Evolutionary conservation across 2,113 vertebrate genomes (phyloP), one percentile per base, ranked within the genome.

Genomic region (Cairina moschata): DNA sequence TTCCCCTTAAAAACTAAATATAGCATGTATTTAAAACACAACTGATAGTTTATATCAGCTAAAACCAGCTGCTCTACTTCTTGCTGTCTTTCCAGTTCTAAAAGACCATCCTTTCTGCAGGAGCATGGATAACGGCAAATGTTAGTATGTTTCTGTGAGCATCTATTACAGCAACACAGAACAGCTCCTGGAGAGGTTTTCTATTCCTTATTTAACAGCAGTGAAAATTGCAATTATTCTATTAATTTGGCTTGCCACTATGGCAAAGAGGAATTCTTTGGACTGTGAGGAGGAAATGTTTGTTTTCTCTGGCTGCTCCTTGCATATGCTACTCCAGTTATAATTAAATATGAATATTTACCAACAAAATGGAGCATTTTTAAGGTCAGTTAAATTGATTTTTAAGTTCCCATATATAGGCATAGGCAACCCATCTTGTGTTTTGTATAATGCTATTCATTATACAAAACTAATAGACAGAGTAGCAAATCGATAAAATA

Each of bases 131-230:
- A 94, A 95, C 79, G 62, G 68, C 82, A 63, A 75, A 94, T 32
- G 28, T 88, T 95, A 78, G 13, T 72, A 89, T 90, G 69, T 95
- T 97, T 90, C 90, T 91, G 52, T 80, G 72, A 67, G 69, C 88
- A 93, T 93, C 96, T 95, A 88, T 93, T 92, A 85, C 66, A 95
- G 65, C 50, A 68, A 79, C 28, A n/a, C 34, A 93, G 74, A 94
- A 44, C 77, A 76, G 85, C 92, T 91, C 85, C 59, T 71, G 74
- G 48, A 94, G 79, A 82, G n/a, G 58, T 94, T 97, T 97, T 80
- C 72, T 95, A 42, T 96, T 96, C 97, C 80, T 83, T 95, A n/a
- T 97, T 96, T 91, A 91, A 58, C 90, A 90, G 87, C 87, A 92
- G 84, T 91, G 83, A 96, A 97, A 96, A 95, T 89, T 0, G 13